These are phyloP conservation scores for Petrocephalus zakoni DNA, from an alignment of 2,113 vertebrate species.

Conservation along the genomic window DNA sequence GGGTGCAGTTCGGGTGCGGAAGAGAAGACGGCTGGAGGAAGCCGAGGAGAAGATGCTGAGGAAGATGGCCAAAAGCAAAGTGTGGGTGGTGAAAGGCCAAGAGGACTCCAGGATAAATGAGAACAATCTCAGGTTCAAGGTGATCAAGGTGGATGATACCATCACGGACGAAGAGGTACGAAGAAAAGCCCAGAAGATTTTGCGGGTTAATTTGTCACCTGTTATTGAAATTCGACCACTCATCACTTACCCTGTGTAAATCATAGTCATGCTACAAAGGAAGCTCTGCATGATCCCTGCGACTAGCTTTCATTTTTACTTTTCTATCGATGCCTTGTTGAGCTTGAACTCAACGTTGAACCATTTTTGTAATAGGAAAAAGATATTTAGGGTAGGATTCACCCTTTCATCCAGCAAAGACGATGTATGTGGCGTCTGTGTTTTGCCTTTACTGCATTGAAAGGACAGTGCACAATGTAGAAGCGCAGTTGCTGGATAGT, in stretches of 20 bases:
- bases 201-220: slow-evolving; percentile 68
- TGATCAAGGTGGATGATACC: slow-evolving; percentile 66
- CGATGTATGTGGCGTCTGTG: not conserved
- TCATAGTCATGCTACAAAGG: too few species aligned
- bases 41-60: slow-evolving; percentile 19
- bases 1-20: slow-evolving; percentile 29
- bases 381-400: not conserved
- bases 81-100: slow-evolving; percentile 28
- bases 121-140: slow-evolving; percentile 49
- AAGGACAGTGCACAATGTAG: too few species aligned
- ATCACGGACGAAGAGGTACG: slow-evolving; percentile 66
- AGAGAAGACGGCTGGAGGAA: slow-evolving; percentile 15
- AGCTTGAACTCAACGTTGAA: slow-evolving; percentile 4
- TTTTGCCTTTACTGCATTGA: not conserved
- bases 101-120: slow-evolving; percentile 42
- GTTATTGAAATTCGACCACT: slow-evolving; percentile 68
- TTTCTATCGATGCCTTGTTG: slow-evolving; percentile 16
- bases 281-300: not conserved
- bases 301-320: slow-evolving; percentile 8
- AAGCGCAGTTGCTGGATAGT: not conserved
- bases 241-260: slow-evolving; percentile 23
- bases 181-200: slow-evolving; percentile 66
- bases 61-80: slow-evolving; percentile 24
- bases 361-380: not conserved
- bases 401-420: not conserved